Base-by-base conservation (phyloP, 2,113 vertebrate genomes). In the Urocitellus parryii region DNA sequence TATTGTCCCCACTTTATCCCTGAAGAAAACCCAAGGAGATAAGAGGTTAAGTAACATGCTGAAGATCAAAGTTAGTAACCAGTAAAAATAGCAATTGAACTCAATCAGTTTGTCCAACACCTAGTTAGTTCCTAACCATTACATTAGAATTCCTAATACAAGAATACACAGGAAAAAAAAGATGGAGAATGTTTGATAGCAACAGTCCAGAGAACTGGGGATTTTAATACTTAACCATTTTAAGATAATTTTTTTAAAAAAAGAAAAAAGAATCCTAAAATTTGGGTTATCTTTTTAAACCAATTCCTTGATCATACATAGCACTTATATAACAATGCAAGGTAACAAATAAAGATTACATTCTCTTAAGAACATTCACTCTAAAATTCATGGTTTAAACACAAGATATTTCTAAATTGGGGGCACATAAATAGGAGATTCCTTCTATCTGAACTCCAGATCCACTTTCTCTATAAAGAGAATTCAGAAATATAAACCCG, bases 151-250 rank as follows among this genome's bases (percentile, higher is more conserved):
- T 80, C 4, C 56, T 76, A 61, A 84, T 2, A 76, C 0, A 72
- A 90, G 77, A 88, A 3, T 65, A 0, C 56, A 20, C n/a, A 48
- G 42, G 20, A 74, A 39, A 39, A 48, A 48, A 72, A 84, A 45
- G 20, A 9, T 42, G 56, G 56, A 51, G n/a, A 94, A 89, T 83
- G 25, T 88, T 74, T 96, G 32, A 87, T 42, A 91, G 51, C 58
- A 85, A 61, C 17, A 85, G 34, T 32, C 51, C 80, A 79, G 0
- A 68, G 17, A 78, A 89, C 7, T 91, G 7, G 42, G 58, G n/a
- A n/a, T 79, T 90, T 94, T 65, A 79, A 89, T 42, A 90, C 24
- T 74, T 91, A 88, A 83, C n/a, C 25, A 96, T 78, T 93, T 94
- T 65, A 84, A 27, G 56, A 51, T 58, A 27, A 58, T 51, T 88